Evolutionary conservation across 2,888 invertebrate genomes (phyloP).

Genomic region (Darwinula stevensoni): DNA sequence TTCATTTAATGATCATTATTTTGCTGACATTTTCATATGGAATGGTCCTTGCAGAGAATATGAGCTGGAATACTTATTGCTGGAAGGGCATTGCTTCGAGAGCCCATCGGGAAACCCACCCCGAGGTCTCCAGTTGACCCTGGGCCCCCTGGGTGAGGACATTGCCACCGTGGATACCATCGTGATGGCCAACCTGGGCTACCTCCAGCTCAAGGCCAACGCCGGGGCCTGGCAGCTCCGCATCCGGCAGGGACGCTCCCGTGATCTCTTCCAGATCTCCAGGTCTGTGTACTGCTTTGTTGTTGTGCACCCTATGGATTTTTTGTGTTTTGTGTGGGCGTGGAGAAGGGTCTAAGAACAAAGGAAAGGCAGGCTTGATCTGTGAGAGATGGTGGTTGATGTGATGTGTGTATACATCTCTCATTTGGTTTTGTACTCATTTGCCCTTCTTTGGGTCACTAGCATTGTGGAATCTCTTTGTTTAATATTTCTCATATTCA

Average conservation of each 20-base stretch:
- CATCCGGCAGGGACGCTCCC: conserved; percentile 68
- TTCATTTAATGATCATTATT: too few relatives aligned
- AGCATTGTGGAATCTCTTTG: too few relatives aligned
- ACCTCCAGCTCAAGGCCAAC: conserved; percentile 90
- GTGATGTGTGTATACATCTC: too few relatives aligned
- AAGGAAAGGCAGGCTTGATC: not conserved
- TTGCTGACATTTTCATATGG: too few relatives aligned
- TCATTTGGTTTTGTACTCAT: too few relatives aligned
- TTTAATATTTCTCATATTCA: too few relatives aligned
- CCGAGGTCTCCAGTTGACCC: conserved; percentile 76
- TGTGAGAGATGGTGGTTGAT: too few relatives aligned
- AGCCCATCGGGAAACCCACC: conserved; percentile 62
- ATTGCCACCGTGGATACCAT: conserved; percentile 48
- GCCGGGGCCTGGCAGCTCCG: conserved; percentile 82
- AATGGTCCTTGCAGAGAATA: conserved; percentile 42
- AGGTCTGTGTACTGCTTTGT: conserved; percentile 13
- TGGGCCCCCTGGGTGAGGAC: conserved; percentile 35
- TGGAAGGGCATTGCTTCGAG: conserved; percentile 95
- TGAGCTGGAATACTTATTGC: conserved; percentile 68
- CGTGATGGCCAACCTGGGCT: conserved; percentile 99
- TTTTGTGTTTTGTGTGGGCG: conserved; percentile 1
- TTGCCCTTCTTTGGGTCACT: too few relatives aligned
- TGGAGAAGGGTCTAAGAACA: too few relatives aligned
- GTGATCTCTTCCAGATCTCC: conserved; percentile 72
- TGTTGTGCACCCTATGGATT: too few relatives aligned